Percentiles rank a stretch among this genome's conserved stretches.
Conservation (phyloP, 1,140 invertebrate species). For the Aphis craccivora region DNA sequence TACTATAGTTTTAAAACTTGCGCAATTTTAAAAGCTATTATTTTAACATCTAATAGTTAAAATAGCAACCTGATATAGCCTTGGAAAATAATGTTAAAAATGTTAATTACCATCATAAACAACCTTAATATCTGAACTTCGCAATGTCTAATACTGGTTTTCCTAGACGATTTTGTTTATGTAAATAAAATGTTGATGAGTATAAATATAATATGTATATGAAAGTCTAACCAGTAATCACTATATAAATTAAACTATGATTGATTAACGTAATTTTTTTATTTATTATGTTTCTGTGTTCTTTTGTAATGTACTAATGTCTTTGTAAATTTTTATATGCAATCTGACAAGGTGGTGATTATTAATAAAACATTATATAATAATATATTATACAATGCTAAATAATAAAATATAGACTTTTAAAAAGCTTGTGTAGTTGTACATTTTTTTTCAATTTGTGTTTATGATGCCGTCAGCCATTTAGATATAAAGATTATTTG, state of each 20-base stretch:
- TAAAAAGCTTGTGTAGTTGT: background rate
- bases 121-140: background rate
- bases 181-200: background rate
- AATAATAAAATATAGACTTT: background rate
- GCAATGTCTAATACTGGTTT: slow-evolving; percentile 1
- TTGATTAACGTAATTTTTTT: no score
- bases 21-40: background rate
- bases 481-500: background rate
- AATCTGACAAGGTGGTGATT: no score
- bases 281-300: no score
- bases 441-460: background rate
- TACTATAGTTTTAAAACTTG: background rate
- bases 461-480: background rate
- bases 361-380: no score
- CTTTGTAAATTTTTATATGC: no score
- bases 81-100: background rate
- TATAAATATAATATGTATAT: background rate
- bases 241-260: background rate
- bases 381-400: background rate
- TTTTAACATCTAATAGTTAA: background rate
- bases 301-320: no score
- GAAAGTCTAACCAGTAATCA: background rate
- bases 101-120: background rate
- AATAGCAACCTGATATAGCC: background rate
- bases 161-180: background rate